Evolutionary conservation across 2,888 invertebrate genomes (phyloP).

Genomic region (Acanthosepion esculentum): DNA sequence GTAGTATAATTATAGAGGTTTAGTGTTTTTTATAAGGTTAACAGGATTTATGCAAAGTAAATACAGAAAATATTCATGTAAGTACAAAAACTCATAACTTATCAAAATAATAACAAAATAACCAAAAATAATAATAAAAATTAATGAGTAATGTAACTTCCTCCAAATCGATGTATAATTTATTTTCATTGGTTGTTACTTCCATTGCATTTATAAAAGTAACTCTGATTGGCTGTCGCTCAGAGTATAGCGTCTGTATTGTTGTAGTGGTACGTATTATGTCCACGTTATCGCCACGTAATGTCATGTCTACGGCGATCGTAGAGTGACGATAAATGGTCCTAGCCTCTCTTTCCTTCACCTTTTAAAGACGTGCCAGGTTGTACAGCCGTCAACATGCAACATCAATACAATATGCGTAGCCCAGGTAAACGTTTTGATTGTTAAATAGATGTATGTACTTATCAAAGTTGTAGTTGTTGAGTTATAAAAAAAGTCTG

Average conservation of each 20-base stretch:
- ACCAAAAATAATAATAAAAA: background rate
- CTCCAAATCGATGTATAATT: background rate
- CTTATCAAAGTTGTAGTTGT: background rate
- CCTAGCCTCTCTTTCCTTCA: background rate
- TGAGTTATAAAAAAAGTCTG: background rate
- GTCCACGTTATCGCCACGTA: slow-evolving; percentile 41
- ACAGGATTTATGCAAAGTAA: too few species aligned
- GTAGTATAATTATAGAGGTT: too few species aligned
- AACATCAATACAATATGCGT: slow-evolving; percentile 79
- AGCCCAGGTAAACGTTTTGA: slow-evolving; percentile 78
- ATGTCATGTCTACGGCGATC: slow-evolving; percentile 44
- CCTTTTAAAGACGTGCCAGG: slow-evolving; percentile 25
- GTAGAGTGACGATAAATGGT: background rate
- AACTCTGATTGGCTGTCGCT: background rate
- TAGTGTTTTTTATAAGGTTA: too few species aligned
- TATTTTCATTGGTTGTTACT: background rate
- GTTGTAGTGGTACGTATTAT: background rate
- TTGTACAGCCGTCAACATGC: slow-evolving; percentile 65
- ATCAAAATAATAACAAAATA: background rate
- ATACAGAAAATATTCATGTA: too few species aligned
- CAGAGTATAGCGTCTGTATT: background rate
- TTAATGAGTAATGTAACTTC: background rate
- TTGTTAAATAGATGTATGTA: background rate
- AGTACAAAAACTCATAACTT: too few species aligned
- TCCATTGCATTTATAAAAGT: background rate